A percentile compares a stretch with the other conserved stretches of the same genome.
These are phyloP conservation scores for Hoplodrina blanda DNA, from an alignment of 2,888 invertebrate genomes.

Conservation along the genomic window DNA sequence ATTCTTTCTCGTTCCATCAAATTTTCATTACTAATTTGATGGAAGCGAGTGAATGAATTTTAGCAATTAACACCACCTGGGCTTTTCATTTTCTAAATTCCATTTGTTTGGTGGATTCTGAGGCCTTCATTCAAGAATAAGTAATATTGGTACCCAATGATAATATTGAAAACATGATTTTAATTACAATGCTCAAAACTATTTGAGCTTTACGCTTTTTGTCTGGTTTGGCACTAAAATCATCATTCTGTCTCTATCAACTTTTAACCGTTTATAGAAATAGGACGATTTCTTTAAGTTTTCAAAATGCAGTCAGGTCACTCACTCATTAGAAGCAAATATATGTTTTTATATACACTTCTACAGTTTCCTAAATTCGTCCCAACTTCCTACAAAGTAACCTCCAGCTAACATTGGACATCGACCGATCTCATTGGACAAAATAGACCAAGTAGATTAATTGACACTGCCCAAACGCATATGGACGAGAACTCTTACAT, in stretches of 20 bases:
- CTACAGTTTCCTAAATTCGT: constrained; percentile 8
- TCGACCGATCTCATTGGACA: neutral
- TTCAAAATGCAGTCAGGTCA: neutral
- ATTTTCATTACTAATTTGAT: constrained; percentile 39
- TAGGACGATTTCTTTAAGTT: neutral
- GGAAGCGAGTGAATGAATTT: constrained; percentile 45
- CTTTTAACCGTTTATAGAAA: too few relatives aligned
- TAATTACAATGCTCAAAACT: constrained; percentile 28
- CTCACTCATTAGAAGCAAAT: neutral
- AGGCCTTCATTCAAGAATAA: constrained; percentile 26
- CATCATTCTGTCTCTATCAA: too few relatives aligned
- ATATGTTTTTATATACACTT: too few relatives aligned
- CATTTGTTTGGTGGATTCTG: constrained; percentile 32
- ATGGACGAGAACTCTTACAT: constrained; percentile 4
- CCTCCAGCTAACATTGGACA: neutral
- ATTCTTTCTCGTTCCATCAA: constrained; percentile 17
- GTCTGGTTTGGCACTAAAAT: neutral
- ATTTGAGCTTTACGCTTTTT: constrained; percentile 23
- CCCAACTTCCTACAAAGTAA: neutral
- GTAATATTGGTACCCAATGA: constrained; percentile 26
- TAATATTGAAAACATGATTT: constrained; percentile 25
- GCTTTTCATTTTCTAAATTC: constrained; percentile 32
- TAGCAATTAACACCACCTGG: constrained; percentile 49
- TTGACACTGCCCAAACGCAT: constrained; percentile 3
- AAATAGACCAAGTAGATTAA: constrained; percentile 13